phyloP scores from a whole-genome alignment of 2,797 vertebrate genomes.

The Hydrophis major region DNA sequence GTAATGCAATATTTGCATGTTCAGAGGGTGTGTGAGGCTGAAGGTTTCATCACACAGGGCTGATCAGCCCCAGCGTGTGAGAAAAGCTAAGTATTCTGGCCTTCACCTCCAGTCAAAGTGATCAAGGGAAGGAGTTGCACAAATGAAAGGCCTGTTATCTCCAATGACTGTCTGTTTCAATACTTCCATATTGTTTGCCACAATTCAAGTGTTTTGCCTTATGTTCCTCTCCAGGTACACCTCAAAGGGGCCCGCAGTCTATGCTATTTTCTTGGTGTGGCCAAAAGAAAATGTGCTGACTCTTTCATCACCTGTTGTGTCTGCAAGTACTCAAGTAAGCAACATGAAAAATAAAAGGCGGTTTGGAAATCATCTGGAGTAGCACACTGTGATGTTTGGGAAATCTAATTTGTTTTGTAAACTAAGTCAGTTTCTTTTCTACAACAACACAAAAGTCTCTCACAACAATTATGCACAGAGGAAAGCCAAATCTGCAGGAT shows the following conservation, averaged over 20 bases:
- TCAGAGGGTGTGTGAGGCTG: background rate
- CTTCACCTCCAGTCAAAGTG: background rate
- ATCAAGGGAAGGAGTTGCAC: background rate
- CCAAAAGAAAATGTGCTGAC: conserved; percentile 68
- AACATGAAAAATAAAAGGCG: background rate
- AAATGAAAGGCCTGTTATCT: fast-evolving
- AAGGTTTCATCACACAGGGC: conserved; percentile 48
- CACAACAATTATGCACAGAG: background rate
- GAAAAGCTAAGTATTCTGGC: conserved; percentile 6
- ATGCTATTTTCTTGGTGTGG: conserved; percentile 79
- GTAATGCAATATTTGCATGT: conserved; percentile 7
- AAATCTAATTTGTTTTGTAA: background rate
- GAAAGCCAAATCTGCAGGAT: background rate
- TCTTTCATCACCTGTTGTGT: conserved; percentile 74
- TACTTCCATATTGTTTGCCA: background rate
- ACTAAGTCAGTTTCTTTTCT: too few species aligned
- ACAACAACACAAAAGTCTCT: background rate
- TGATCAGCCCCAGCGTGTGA: background rate
- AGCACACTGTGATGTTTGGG: background rate
- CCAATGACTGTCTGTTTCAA: background rate
- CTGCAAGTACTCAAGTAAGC: conserved; percentile 77
- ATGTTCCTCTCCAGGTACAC: conserved; percentile 81
- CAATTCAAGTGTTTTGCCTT: background rate
- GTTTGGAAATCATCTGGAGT: background rate
- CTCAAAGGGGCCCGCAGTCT: conserved; percentile 76